Evolutionary conservation across 2,888 invertebrate species (phyloP).

Genomic region (Suillia variegata): DNA sequence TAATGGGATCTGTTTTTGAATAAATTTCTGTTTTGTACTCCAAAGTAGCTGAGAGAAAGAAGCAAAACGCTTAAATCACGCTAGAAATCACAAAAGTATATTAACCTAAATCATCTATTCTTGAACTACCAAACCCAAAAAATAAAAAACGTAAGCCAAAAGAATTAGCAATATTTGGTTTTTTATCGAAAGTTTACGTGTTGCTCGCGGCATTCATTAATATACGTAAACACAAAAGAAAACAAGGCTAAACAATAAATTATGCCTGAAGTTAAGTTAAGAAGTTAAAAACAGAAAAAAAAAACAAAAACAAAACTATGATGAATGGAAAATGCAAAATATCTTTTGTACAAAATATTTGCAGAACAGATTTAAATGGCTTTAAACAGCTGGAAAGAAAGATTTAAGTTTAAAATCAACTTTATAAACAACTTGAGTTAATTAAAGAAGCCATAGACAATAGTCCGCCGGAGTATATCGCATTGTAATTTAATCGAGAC

Average conservation of each 20-base stretch:
- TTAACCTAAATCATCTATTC: background rate
- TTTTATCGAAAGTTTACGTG: conserved; percentile 10
- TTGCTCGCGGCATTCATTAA: background rate
- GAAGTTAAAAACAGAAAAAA: too few relatives aligned
- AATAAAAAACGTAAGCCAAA: too few relatives aligned
- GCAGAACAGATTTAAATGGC: background rate
- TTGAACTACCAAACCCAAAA: too few relatives aligned
- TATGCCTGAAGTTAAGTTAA: too few relatives aligned
- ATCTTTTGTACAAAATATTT: background rate
- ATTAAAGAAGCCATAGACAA: background rate
- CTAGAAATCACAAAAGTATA: too few relatives aligned
- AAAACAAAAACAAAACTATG: background rate
- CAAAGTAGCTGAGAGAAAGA: too few relatives aligned
- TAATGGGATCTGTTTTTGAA: too few relatives aligned
- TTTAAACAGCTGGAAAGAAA: background rate
- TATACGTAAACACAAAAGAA: conserved; percentile 4
- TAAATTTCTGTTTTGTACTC: too few relatives aligned
- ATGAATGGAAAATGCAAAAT: background rate
- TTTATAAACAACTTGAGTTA: background rate
- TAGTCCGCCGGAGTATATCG: background rate
- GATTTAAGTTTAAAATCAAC: background rate
- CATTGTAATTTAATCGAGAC: background rate
- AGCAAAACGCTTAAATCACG: too few relatives aligned
- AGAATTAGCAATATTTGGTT: too few relatives aligned
- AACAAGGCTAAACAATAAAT: too few relatives aligned